Base-by-base conservation (phyloP, 2,888 invertebrate species). In the Heliconius charithonia region DNA sequence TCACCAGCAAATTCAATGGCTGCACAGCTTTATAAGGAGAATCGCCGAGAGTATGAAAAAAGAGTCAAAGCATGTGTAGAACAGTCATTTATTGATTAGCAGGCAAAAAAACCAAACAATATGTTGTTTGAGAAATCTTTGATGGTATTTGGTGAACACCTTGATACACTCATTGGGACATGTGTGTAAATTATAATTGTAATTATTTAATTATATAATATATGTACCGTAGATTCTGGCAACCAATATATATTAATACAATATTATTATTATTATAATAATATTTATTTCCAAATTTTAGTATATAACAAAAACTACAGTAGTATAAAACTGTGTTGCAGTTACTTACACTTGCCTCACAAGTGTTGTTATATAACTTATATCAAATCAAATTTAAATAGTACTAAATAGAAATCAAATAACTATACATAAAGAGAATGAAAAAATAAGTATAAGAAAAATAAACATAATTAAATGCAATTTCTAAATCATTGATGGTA, bases 1-100 rank as follows among this genome's bases (percentile, higher is more conserved):
- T 99, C 99, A 86, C 99, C 99, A 89, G 99, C 99, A 87, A 99
- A 99, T 95, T 99, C 99, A 87, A 98, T 99, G 97, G 99, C 99
- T 89, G 99, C 99, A 86, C 99, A 99, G 95, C 97, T 99, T 89
- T 99, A 99, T 96, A 99, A 99, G 96, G 99, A 99, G 95, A 99
- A 99, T 94, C 97, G 99, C 89, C 97, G 99, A 89, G 99, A 99
- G 96, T 99, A 99, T 94, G 99, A 99, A 96, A 99, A 99, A 96
- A 97, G 99, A 96, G 99, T 99, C 90, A 98, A 99, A 96, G 98
- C 98, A 90, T 99, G 99, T 95, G 99, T 99, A 91, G 99, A 99
- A 96, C 99, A 99, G 95, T 99, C 99, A 95, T 99, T 99, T 97
- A 97, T 98, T 95, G 98, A 98, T 96, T 98, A 98, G 96, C 93